Evolutionary conservation across 2,113 vertebrate genomes (phyloP).

Genomic region (Rhineura floridana): DNA sequence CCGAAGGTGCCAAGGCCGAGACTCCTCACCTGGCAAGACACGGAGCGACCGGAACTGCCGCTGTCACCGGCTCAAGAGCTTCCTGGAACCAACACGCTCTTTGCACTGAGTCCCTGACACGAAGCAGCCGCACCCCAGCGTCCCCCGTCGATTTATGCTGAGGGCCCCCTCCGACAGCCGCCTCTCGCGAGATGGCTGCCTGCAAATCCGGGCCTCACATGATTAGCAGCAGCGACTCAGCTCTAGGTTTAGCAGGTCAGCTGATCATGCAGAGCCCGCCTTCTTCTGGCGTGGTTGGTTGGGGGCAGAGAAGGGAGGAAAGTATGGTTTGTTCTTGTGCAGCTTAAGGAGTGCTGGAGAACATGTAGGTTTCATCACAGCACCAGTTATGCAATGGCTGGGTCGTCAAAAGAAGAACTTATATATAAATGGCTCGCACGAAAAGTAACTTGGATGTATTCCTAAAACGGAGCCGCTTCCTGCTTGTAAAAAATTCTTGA

Average conservation of each 20-base stretch:
- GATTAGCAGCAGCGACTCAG: neutral
- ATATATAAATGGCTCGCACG: too few relatives aligned
- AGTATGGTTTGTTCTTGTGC: neutral
- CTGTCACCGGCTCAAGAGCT: too few relatives aligned
- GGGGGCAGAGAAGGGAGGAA: too few relatives aligned
- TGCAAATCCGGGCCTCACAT: neutral
- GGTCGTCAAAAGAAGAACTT: neutral
- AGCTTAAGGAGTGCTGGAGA: too few relatives aligned
- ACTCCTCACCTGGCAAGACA: conserved; percentile 13
- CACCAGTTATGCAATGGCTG: neutral
- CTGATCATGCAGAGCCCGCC: neutral
- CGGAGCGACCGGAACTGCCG: rapidly evolving
- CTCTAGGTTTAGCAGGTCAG: neutral
- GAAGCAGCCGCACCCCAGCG: rapidly evolving
- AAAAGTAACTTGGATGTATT: neutral
- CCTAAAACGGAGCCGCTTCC: neutral
- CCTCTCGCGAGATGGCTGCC: neutral
- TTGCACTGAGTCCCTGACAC: too few relatives aligned
- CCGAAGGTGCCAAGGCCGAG: neutral
- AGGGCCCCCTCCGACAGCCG: neutral
- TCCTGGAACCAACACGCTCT: too few relatives aligned
- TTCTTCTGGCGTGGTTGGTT: too few relatives aligned
- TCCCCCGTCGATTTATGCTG: conserved; percentile 39
- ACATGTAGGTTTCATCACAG: neutral
- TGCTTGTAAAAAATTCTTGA: neutral